Evolutionary conservation across 2,888 invertebrate species (phyloP), one percentile per base, ranked within the genome.

Genomic region (Microplitis manilae): DNA sequence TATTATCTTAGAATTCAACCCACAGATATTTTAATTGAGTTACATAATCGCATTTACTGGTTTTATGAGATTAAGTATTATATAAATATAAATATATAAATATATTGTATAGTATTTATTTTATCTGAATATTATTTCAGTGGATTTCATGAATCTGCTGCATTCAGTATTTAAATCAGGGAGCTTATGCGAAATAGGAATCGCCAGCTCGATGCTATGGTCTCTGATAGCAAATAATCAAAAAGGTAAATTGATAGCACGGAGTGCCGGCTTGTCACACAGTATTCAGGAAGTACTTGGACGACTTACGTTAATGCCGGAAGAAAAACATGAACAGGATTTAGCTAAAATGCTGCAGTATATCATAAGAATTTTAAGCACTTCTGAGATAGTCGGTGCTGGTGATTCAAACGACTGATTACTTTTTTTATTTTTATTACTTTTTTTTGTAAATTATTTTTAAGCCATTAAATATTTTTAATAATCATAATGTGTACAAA

Each of bases 171-270:
- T 93, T 59, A 87, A 89, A 69, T 88, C 86, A 73, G 91, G 91
- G 38, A 87, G 87, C 5, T 78, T 86, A 1, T 87, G 88, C 50
- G 92, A 92, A 82, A 91, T 91, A 79, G 90, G 89, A 77, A 86
- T 90, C 17, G 90, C 90, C 1, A 85, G 92, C 84, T 85, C 93
- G 15, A 93, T 93, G 2, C 91, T 94, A 0, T 94, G 94, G 94
- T 92, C 94, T 0, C 84, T 95, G 68, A 92, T 93, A 6, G 93
- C 94, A 6, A 95, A 95, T 85, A 94, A 93, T 85, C 94, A 94
- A 82, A 93, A 93, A 90, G 94, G 93, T 80, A 93, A 93, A 86
- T 85, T 92, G 50, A 89, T 91, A n/a, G 88, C 92, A 13, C 91
- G 92, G 79, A 90, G 90, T 68, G 90, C 91, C 2, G 91, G 91